Percentiles rank a stretch among this genome's conserved stretches.
These are phyloP conservation scores for Intellagama lesueurii DNA, from an alignment of 2,797 vertebrate species.

Conservation along the genomic window DNA sequence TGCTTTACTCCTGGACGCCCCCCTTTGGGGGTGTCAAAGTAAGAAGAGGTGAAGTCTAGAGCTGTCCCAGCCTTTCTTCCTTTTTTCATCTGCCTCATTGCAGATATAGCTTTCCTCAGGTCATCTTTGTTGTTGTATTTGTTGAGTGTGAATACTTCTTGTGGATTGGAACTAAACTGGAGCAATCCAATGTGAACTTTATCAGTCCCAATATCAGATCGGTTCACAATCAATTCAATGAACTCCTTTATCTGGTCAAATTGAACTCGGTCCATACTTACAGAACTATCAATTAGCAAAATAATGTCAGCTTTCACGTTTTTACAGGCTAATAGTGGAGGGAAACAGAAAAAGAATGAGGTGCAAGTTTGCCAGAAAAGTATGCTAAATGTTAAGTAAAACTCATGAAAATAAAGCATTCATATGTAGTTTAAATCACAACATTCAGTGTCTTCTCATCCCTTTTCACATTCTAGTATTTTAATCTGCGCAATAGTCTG, in stretches of 20 bases:
- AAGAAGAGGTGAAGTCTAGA: conserved; percentile 60
- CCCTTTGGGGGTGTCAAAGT: conserved; percentile 64
- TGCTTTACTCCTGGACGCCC: conserved; percentile 76
- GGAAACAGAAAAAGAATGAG: background rate
- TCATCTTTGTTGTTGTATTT: conserved; percentile 48
- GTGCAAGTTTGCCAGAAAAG: background rate
- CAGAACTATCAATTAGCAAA: conserved; percentile 85
- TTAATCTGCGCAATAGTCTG: background rate
- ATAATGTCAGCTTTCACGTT: conserved; percentile 80
- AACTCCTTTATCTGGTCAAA: conserved; percentile 82
- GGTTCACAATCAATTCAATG: conserved; percentile 76
- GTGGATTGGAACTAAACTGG: conserved; percentile 77
- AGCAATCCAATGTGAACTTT: conserved; percentile 84
- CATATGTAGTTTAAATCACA: background rate
- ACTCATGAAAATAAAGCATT: background rate
- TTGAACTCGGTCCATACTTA: conserved; percentile 73
- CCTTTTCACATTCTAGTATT: background rate
- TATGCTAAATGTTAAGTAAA: conserved; percentile 38
- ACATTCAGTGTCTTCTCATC: background rate
- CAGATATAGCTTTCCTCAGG: conserved; percentile 68
- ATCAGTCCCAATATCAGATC: conserved; percentile 75
- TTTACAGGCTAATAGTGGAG: conserved; percentile 78
- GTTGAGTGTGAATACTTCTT: conserved; percentile 79
- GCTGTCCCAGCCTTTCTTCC: conserved; percentile 81
- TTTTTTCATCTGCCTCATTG: conserved; percentile 61